phyloP scores from a whole-genome alignment of 2,888 invertebrate genomes.

The Acronicta alni region DNA sequence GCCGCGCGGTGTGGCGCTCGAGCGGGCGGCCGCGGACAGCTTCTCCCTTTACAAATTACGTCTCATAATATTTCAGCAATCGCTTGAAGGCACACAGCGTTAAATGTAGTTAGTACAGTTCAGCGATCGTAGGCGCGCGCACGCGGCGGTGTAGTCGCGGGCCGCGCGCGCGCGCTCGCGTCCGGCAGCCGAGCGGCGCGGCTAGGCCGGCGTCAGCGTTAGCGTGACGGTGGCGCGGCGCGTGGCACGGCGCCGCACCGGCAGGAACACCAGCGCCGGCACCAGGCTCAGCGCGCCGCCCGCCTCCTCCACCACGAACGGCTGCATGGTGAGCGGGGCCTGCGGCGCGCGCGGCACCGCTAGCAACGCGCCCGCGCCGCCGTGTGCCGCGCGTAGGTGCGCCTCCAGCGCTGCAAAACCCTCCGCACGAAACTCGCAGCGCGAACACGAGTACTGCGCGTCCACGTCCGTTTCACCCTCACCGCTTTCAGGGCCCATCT shows the following conservation, averaged over 20 bases:
- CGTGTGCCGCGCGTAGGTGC: conserved; percentile 85
- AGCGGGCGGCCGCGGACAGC: conserved; percentile 81
- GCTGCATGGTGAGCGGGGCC: conserved; percentile 95
- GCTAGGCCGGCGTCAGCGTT: conserved; percentile 97
- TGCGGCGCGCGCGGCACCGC: conserved; percentile 91
- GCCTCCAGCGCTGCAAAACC: conserved; percentile 84
- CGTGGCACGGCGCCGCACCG: conserved; percentile 96
- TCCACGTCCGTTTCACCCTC: conserved; percentile 69
- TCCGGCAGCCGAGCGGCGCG: conserved; percentile 47
- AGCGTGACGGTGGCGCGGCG: conserved; percentile 97
- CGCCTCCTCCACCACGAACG: conserved; percentile 94
- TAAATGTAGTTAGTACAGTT: conserved; percentile 90
- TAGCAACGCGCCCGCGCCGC: conserved; percentile 86
- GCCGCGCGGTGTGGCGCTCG: conserved; percentile 82
- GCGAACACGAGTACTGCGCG: conserved; percentile 84
- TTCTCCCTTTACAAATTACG: conserved; percentile 85
- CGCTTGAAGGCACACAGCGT: conserved; percentile 95
- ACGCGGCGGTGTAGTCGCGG: conserved; percentile 73
- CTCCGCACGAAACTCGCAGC: conserved; percentile 85
- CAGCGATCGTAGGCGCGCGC: conserved; percentile 82
- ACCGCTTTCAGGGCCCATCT: conserved; percentile 57
- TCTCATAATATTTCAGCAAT: conserved; percentile 91
- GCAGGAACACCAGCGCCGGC: conserved; percentile 97
- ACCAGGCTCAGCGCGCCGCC: conserved; percentile 92
- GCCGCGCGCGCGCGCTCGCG: conserved; percentile 72